phyloP scores from a whole-genome alignment of 2,797 vertebrate genomes.

The Sebastolobus alascanus region DNA sequence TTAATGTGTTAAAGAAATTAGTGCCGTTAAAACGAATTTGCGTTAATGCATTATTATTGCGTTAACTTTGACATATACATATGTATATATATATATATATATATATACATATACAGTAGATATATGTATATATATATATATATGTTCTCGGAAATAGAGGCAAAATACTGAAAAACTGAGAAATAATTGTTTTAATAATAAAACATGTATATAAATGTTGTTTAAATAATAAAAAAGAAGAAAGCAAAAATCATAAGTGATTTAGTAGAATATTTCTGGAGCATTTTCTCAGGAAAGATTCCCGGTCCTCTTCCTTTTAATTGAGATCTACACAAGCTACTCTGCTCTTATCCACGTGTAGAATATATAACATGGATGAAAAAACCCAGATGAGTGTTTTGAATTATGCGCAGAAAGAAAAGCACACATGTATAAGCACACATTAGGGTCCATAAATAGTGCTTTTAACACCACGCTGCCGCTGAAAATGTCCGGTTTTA shows the following conservation, averaged over 20 bases:
- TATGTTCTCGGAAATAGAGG: neutral
- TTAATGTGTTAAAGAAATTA: too few species aligned
- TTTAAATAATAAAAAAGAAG: slow-evolving; percentile 22
- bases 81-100: too few species aligned
- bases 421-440: slow-evolving; percentile 69
- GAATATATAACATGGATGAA: slow-evolving; percentile 47
- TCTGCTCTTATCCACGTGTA: slow-evolving; percentile 44
- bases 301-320: slow-evolving; percentile 33
- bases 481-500: slow-evolving; percentile 71
- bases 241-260: slow-evolving; percentile 13
- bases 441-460: slow-evolving; percentile 76
- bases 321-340: slow-evolving; percentile 40
- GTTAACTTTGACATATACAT: too few species aligned
- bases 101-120: too few species aligned
- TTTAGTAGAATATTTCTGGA: slow-evolving; percentile 5
- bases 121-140: neutral
- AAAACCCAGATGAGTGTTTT: slow-evolving; percentile 56
- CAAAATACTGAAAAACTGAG: neutral
- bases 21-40: too few species aligned
- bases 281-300: slow-evolving; percentile 24
- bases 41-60: too few species aligned
- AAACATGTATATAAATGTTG: neutral
- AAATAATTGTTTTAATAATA: neutral
- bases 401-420: slow-evolving; percentile 65
- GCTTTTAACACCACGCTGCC: slow-evolving; percentile 71